Percentiles rank a stretch among this genome's conserved stretches.
Conservation (phyloP, 2,888 invertebrate genomes). For the Morpho achilles region DNA sequence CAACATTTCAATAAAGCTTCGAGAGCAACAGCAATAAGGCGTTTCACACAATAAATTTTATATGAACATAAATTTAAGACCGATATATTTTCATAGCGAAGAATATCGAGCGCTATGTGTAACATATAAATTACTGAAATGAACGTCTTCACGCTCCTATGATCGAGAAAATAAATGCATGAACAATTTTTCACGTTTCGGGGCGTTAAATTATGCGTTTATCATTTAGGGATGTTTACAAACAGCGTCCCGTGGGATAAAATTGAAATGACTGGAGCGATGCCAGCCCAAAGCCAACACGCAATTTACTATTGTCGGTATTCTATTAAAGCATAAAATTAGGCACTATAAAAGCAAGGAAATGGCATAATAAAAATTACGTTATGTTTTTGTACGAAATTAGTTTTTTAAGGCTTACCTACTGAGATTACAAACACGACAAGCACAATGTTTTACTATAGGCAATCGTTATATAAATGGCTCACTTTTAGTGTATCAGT, state of each 20-base stretch:
- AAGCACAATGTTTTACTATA: too few relatives aligned
- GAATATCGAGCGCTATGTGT: conserved; percentile 38
- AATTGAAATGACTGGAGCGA: conserved; percentile 75
- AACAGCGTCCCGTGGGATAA: conserved; percentile 60
- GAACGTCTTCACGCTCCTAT: conserved; percentile 58
- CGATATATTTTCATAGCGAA: conserved; percentile 26
- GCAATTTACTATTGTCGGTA: conserved; percentile 38
- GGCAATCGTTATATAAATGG: too few relatives aligned
- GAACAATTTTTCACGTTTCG: conserved; percentile 67
- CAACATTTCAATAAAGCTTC: conserved; percentile 25
- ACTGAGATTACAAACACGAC: too few relatives aligned
- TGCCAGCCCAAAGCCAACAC: conserved; percentile 57
- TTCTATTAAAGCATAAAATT: conserved; percentile 34
- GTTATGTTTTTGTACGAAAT: conserved; percentile 1
- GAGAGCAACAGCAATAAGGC: conserved; percentile 24
- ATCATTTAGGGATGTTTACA: conserved; percentile 77
- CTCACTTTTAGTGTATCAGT: too few relatives aligned
- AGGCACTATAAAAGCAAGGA: conserved; percentile 26
- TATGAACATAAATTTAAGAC: conserved; percentile 26
- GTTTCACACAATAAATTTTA: conserved; percentile 27
- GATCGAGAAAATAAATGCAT: conserved; percentile 63
- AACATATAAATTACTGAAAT: conserved; percentile 53
- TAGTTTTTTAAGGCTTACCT: background rate
- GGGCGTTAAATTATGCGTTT: conserved; percentile 74
- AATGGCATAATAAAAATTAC: conserved; percentile 13